These are phyloP conservation scores for Amblyraja radiata DNA, from an alignment of 2,797 vertebrate species.

Conservation along the genomic window DNA sequence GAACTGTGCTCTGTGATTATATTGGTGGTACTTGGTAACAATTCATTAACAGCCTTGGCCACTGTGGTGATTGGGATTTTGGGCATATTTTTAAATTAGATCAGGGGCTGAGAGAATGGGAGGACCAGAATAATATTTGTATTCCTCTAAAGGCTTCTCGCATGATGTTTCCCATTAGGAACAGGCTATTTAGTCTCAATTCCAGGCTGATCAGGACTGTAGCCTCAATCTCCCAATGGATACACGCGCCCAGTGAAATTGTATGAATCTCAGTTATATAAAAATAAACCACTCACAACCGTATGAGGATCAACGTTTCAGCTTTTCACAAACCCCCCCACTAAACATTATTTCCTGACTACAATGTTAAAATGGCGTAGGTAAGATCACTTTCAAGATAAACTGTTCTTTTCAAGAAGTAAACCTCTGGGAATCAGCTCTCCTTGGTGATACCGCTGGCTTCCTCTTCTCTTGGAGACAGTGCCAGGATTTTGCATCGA, in stretches of 20 bases:
- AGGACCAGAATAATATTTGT: neutral
- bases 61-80: neutral
- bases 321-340: neutral
- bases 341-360: neutral
- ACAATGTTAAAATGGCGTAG: neutral
- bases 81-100: neutral
- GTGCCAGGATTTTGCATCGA: neutral
- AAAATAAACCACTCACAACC: neutral
- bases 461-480: neutral
- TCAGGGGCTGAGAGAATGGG: neutral
- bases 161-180: neutral
- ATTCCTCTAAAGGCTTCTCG: neutral
- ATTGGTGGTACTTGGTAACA: neutral
- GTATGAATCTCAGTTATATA: neutral
- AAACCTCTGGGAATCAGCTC: neutral
- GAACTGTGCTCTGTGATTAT: neutral
- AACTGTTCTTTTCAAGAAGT: neutral
- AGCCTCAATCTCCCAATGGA: neutral
- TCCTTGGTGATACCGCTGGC: neutral
- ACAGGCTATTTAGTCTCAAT: neutral
- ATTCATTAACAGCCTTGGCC: neutral
- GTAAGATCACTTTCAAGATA: too few species aligned
- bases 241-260: too few species aligned
- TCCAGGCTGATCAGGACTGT: neutral
- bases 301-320: neutral